These are phyloP conservation scores for Lapara coniferarum DNA, from an alignment of 2,888 invertebrate genomes.

Conservation along the genomic window DNA sequence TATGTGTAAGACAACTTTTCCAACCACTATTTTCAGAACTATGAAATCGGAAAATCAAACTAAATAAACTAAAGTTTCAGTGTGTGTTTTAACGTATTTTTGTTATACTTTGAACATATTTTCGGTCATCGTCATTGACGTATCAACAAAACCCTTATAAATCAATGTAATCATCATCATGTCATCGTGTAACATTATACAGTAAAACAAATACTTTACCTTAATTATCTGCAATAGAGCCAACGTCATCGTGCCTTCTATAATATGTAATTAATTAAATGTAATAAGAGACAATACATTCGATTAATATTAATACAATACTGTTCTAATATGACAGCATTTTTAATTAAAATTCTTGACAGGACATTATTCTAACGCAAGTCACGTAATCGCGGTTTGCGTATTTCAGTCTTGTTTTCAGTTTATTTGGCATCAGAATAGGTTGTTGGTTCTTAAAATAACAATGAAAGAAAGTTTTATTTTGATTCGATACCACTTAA, in stretches of 20 bases:
- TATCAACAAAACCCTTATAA: too few species aligned
- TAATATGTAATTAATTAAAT: constrained; percentile 6
- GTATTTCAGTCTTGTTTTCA: constrained; percentile 23
- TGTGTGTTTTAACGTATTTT: too few species aligned
- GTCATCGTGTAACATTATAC: too few species aligned
- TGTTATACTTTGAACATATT: too few species aligned
- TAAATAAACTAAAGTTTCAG: too few species aligned
- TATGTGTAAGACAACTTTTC: background rate
- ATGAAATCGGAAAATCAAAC: too few species aligned
- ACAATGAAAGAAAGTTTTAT: constrained; percentile 26
- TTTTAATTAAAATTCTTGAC: constrained; percentile 21
- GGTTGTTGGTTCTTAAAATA: constrained; percentile 20
- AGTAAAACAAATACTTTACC: too few species aligned
- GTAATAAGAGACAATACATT: constrained; percentile 3
- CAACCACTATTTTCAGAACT: too few species aligned
- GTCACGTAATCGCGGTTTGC: constrained; percentile 21
- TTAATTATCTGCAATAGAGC: background rate
- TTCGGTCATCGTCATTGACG: too few species aligned
- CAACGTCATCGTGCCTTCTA: background rate
- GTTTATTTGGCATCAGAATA: constrained; percentile 26
- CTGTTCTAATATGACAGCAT: background rate
- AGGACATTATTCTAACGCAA: constrained; percentile 9
- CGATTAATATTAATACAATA: constrained; percentile 6
- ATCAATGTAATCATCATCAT: too few species aligned
- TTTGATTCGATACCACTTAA: background rate